Base-by-base conservation (phyloP, 2,888 invertebrate genomes). In the Antheraea yamamai region DNA sequence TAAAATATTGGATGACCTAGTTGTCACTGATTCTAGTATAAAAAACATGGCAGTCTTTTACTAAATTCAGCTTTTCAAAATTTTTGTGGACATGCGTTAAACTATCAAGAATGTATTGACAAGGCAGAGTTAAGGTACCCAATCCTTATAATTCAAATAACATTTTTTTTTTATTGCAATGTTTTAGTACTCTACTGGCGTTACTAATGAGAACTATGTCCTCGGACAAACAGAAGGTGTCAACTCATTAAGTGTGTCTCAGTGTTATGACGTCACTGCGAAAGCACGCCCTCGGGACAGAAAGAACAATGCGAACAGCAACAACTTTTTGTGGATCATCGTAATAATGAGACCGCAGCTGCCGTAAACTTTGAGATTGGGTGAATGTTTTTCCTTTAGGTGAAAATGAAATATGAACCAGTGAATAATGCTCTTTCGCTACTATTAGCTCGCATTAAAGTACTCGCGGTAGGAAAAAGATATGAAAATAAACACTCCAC, bases 261-360 rank as follows among this genome's bases (percentile, higher is more conserved):
- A 70, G 70, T 39, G 30, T 39, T 39, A 39, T 70, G 39, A 70
- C n/a, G 70, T 39, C 70, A 70, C 70, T 39, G 39, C n/a, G n/a
- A 39, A 70, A 70, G 39, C n/a, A 70, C 70, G 10, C 70, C 39
- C 70, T 70, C 70, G 39, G 70, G 70, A 39, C 12, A 20, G n/a
- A 70, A 35, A 70, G 70, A 70, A 70, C 39, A 70, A 70, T 70
- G 70, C 39, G 23, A 70, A 39, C 70, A 10, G 70, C 68, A 68
- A 35, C 39, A 70, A 70, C 70, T 70, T 70, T 70, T 70, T 70
- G 70, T 70, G 70, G 39, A 70, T 70, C 70, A 70, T 70, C 70
- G 70, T 39, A 70, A 70, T 70, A 70, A 70, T 70, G 70, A 70
- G 70, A 70, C 70, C 70, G 70, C 70, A 70, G 70, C 70, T 70